Percentiles rank a stretch among this genome's conserved stretches.
These are phyloP conservation scores for Cichlasoma orientale DNA, from an alignment of 2,797 vertebrate genomes.

Conservation along the genomic window DNA sequence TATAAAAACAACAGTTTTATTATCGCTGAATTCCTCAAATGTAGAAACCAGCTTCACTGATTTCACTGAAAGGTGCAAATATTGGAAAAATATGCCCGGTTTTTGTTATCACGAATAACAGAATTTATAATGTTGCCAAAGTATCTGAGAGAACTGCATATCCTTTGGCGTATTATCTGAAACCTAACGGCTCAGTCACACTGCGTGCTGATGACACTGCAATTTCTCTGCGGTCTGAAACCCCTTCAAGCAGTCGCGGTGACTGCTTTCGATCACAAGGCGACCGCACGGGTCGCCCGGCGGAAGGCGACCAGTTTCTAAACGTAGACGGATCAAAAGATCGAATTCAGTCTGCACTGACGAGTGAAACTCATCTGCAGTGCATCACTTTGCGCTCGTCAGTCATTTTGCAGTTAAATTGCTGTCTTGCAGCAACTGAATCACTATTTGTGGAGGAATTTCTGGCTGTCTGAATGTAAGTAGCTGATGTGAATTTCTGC, in stretches of 20 bases:
- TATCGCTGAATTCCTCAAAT: no score
- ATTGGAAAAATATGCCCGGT: no score
- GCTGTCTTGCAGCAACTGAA: background rate
- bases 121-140: background rate
- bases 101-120: no score
- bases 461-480: background rate
- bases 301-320: background rate
- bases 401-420: background rate
- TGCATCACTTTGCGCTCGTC: background rate
- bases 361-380: no score
- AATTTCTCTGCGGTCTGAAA: background rate
- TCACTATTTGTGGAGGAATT: background rate
- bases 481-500: background rate
- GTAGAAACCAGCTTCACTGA: no score
- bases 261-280: background rate
- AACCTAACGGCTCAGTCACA: no score
- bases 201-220: no score
- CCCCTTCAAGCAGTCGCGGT: background rate
- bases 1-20: no score
- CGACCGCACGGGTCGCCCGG: background rate
- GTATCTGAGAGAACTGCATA: background rate
- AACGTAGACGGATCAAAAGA: background rate
- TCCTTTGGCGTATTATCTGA: fast-evolving
- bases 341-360: no score
- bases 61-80: no score